Percentiles rank a stretch among this genome's conserved stretches.
Evolutionary conservation across 2,113 vertebrate species (phyloP).

Genomic region (Passerina amoena): DNA sequence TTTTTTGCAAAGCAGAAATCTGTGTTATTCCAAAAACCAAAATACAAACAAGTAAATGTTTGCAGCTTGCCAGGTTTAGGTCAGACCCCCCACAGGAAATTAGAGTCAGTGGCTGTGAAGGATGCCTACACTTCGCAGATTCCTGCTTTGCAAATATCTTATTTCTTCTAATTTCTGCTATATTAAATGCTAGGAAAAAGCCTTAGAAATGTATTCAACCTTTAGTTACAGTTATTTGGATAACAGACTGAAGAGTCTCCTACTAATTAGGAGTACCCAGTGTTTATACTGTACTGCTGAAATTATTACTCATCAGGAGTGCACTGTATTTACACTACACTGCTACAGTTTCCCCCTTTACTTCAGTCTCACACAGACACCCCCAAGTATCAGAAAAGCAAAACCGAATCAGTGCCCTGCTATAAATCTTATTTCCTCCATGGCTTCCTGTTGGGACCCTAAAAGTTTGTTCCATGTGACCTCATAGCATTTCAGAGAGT

Average conservation of each 20-base stretch:
- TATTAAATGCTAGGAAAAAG: not conserved
- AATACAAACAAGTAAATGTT: not conserved
- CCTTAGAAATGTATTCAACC: not conserved
- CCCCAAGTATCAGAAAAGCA: not conserved
- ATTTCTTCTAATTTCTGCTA: not conserved
- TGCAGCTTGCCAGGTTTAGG: not conserved
- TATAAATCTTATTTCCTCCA: not conserved
- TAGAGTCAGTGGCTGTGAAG: not conserved
- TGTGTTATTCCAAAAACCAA: not conserved
- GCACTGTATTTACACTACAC: not conserved
- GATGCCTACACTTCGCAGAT: not conserved
- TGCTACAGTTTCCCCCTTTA: not conserved
- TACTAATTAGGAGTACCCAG: not conserved
- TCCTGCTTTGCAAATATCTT: not conserved
- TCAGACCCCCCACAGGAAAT: not conserved
- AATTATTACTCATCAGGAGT: not conserved
- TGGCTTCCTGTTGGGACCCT: not conserved
- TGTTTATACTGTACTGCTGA: not conserved
- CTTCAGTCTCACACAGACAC: not conserved
- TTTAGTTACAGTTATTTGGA: not conserved
- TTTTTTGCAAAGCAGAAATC: not conserved
- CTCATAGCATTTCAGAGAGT: not conserved
- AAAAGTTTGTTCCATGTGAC: not conserved
- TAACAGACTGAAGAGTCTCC: not conserved
- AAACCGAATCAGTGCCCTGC: not conserved